phyloP scores from a whole-genome alignment of 2,113 vertebrate genomes.

The Cyprinodon tularosa region DNA sequence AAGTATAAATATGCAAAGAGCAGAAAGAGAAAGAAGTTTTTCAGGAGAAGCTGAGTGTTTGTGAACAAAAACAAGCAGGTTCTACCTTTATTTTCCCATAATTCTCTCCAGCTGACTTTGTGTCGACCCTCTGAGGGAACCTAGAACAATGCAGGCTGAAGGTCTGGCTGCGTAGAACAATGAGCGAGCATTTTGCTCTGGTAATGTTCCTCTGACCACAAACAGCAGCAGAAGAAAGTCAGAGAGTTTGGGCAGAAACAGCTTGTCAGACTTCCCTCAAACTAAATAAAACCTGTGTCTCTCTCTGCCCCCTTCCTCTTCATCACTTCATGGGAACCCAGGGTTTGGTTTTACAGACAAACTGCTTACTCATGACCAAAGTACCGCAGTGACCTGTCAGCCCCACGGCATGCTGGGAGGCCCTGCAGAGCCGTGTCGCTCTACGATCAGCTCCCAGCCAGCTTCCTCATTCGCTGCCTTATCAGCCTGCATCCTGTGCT shows the following conservation, averaged over 20 bases:
- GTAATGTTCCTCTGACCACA: slow-evolving; percentile 11
- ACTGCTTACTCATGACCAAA: slow-evolving; percentile 38
- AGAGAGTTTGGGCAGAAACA: slow-evolving; percentile 5
- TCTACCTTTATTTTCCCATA: too few species aligned
- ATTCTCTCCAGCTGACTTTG: neutral
- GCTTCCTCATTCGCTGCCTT: slow-evolving; percentile 40
- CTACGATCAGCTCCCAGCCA: neutral
- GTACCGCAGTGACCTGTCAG: slow-evolving; percentile 48
- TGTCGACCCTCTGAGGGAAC: neutral
- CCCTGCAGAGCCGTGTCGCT: neutral
- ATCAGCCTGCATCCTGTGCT: neutral
- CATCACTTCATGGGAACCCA: slow-evolving; percentile 31
- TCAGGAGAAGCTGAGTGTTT: neutral
- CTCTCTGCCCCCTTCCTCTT: slow-evolving; percentile 4
- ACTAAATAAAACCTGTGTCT: neutral
- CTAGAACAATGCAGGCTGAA: neutral
- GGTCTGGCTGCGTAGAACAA: slow-evolving; percentile 7
- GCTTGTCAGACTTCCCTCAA: slow-evolving; percentile 4
- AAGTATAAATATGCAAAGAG: neutral
- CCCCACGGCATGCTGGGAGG: slow-evolving; percentile 59
- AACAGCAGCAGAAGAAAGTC: slow-evolving; percentile 6
- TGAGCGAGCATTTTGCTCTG: neutral
- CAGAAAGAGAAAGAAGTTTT: neutral
- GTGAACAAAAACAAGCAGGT: neutral
- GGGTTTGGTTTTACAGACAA: slow-evolving; percentile 29